Evolutionary conservation across 2,888 invertebrate genomes (phyloP).

Genomic region (Caenorhabditis macrosperma): DNA sequence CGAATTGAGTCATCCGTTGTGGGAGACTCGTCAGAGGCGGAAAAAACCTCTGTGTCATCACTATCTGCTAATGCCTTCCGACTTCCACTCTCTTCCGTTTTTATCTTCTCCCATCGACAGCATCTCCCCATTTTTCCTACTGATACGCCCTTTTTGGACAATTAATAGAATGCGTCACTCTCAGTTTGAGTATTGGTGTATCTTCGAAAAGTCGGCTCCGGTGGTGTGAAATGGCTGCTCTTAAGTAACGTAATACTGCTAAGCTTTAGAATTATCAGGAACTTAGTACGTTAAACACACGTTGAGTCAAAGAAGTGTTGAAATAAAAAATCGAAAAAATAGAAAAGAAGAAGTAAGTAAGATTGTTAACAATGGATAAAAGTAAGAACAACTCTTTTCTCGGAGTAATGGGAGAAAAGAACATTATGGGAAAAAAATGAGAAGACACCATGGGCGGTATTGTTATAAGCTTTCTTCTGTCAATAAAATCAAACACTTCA

Average conservation of each 20-base stretch:
- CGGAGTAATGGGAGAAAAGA: background rate
- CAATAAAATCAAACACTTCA: too few species aligned
- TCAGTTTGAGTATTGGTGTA: slow-evolving; percentile 25
- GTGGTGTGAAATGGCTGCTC: slow-evolving; percentile 19
- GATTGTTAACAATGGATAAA: too few species aligned
- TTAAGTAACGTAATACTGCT: slow-evolving; percentile 13
- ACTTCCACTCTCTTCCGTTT: background rate
- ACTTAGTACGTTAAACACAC: background rate
- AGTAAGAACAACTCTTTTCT: too few species aligned
- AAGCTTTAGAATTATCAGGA: slow-evolving; percentile 9
- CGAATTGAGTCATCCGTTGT: too few species aligned
- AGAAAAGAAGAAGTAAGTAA: too few species aligned
- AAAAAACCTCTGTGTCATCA: too few species aligned
- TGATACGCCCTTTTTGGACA: slow-evolving; percentile 17
- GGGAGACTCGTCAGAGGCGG: too few species aligned
- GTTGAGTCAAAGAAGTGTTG: slow-evolving; percentile 4
- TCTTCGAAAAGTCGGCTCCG: background rate
- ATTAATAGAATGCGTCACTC: slow-evolving; percentile 13
- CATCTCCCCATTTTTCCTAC: background rate
- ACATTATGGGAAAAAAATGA: background rate
- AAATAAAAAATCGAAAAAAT: background rate
- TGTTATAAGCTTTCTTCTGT: too few species aligned
- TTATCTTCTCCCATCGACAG: background rate
- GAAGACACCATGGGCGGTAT: too few species aligned
- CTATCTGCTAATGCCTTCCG: too few species aligned